These are phyloP conservation scores for Protaetia brevitarsis DNA, from an alignment of 1,140 invertebrate species.

Conservation along the genomic window DNA sequence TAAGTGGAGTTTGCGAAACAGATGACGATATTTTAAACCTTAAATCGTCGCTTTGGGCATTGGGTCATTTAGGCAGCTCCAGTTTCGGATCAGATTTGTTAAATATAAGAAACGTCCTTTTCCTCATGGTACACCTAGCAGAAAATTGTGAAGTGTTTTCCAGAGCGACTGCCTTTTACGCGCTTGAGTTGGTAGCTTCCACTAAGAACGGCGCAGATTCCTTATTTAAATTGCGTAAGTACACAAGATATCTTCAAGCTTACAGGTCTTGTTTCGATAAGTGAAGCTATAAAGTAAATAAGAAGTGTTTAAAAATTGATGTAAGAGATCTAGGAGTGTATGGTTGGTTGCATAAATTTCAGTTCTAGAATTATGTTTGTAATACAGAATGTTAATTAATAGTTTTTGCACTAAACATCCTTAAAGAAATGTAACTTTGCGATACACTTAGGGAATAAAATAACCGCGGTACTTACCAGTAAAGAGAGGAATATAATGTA, in stretches of 20 bases:
- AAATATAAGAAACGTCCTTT: conserved; percentile 54
- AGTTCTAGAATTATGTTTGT: too few relatives aligned
- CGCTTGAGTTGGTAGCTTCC: conserved; percentile 77
- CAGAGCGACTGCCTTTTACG: conserved; percentile 84
- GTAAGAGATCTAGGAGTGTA: too few relatives aligned
- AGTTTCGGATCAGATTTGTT: conserved; percentile 69
- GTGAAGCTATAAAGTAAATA: too few relatives aligned
- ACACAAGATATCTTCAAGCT: background rate
- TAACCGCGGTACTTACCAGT: too few relatives aligned
- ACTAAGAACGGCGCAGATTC: conserved; percentile 77
- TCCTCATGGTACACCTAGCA: conserved; percentile 65
- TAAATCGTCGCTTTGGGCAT: conserved; percentile 87
- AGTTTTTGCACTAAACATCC: too few relatives aligned
- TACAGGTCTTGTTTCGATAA: too few relatives aligned
- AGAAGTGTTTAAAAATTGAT: too few relatives aligned
- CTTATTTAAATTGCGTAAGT: conserved; percentile 64
- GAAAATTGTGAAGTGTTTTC: conserved; percentile 79
- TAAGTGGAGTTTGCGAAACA: conserved; percentile 53
- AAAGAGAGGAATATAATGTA: too few relatives aligned
- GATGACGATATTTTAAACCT: conserved; percentile 68
- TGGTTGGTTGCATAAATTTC: too few relatives aligned
- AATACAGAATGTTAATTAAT: too few relatives aligned
- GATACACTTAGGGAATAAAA: too few relatives aligned
- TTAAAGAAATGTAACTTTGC: too few relatives aligned
- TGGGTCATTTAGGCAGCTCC: conserved; percentile 79